phyloP scores from a whole-genome alignment of 2,797 vertebrate species.

The Galaxias olidus region DNA sequence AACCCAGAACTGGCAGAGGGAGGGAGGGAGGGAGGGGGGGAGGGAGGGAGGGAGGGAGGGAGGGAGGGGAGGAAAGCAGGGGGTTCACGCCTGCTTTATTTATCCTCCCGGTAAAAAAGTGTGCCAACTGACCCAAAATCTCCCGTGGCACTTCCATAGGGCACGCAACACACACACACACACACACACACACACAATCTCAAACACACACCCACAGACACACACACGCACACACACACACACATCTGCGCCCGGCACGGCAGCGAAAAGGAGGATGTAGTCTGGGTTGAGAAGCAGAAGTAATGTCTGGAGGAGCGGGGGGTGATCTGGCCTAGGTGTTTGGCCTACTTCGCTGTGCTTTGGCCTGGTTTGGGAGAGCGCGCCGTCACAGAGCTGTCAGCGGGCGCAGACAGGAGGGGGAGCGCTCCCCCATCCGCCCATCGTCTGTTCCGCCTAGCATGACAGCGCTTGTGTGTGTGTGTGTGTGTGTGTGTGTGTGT shows the following conservation, averaged over 20 bases:
- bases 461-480: conserved; percentile 39
- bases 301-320: conserved; percentile 5
- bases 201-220: background rate
- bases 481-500: background rate
- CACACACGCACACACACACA: conserved; percentile 16
- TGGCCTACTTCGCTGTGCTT: conserved; percentile 44
- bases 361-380: conserved; percentile 49
- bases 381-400: conserved; percentile 50
- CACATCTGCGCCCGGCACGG: conserved; percentile 11
- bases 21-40: conserved; percentile 1
- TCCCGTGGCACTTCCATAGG: too few species aligned
- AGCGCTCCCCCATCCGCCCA: conserved; percentile 66
- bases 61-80: background rate
- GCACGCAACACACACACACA: background rate
- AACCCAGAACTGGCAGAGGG: conserved; percentile 25
- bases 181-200: conserved; percentile 2
- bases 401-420: conserved; percentile 65
- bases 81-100: background rate
- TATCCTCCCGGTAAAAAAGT: too few species aligned
- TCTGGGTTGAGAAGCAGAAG: conserved; percentile 15
- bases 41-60: background rate
- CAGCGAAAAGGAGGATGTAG: conserved; percentile 15
- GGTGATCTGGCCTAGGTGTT: conserved; percentile 28
- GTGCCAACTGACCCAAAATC: too few species aligned
- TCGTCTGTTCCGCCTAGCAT: conserved; percentile 60